Conservation (phyloP, 2,888 invertebrate genomes). For the Pecten maximus region DNA sequence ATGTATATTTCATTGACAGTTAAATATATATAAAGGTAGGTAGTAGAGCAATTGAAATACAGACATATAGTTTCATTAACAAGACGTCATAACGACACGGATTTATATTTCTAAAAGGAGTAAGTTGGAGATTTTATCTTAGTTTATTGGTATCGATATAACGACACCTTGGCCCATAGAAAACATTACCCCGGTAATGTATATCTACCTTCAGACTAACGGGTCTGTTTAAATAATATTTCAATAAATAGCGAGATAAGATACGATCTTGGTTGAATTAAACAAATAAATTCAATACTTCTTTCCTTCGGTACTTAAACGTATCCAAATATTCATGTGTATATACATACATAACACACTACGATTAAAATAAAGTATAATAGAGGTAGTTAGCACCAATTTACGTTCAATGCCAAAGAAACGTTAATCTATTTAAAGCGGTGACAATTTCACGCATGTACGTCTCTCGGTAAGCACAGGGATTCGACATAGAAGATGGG, state of each 20-base stretch:
- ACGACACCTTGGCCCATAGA: background rate
- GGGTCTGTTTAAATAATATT: background rate
- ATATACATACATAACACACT: background rate
- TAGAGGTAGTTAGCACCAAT: conserved; percentile 21
- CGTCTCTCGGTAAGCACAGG: background rate
- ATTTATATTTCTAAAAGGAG: background rate
- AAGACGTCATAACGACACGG: background rate
- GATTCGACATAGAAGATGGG: background rate
- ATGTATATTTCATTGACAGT: background rate
- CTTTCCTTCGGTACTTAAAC: background rate
- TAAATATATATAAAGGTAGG: background rate
- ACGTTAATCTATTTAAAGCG: background rate
- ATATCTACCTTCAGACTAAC: background rate
- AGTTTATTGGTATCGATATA: background rate
- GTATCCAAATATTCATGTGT: background rate
- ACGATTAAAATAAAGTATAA: background rate
- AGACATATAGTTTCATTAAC: background rate
- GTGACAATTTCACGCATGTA: background rate
- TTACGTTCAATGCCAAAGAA: background rate
- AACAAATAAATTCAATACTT: background rate
- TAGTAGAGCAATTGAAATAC: background rate
- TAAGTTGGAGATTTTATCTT: background rate
- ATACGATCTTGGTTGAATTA: background rate
- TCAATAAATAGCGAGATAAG: background rate
- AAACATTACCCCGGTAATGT: too few species aligned